A percentile compares a stretch with the other conserved stretches of the same genome.
Conservation (phyloP, 2,888 invertebrate species). For the Psococerastis gibbosa region DNA sequence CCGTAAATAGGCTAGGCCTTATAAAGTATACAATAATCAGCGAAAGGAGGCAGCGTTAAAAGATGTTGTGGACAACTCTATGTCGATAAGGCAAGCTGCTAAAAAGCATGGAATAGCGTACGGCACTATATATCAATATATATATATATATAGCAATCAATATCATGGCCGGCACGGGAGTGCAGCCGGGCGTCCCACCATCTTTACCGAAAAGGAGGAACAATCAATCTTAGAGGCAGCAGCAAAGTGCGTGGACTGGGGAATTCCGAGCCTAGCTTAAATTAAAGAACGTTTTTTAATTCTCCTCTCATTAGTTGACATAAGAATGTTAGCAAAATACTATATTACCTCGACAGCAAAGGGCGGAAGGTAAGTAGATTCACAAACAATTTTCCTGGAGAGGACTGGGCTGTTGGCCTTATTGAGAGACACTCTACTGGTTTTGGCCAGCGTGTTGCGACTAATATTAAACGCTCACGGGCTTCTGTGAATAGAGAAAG, state of each 20-base stretch:
- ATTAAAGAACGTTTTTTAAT: too few relatives aligned
- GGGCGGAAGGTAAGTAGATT: background rate
- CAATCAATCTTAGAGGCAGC: background rate
- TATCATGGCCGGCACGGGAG: background rate
- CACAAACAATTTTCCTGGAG: background rate
- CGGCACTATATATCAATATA: too few relatives aligned
- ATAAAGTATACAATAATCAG: too few relatives aligned
- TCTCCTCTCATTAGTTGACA: too few relatives aligned
- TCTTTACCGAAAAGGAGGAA: background rate
- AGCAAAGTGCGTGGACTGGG: background rate
- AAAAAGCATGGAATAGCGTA: too few relatives aligned
- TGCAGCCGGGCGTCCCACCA: background rate
- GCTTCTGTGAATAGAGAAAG: background rate
- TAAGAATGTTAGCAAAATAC: too few relatives aligned
- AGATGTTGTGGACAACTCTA: too few relatives aligned
- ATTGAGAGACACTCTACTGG: background rate
- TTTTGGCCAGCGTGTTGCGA: background rate
- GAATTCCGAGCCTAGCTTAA: too few relatives aligned
- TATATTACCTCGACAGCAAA: background rate
- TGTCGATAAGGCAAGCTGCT: too few relatives aligned
- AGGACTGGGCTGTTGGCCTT: background rate
- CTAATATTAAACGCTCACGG: background rate
- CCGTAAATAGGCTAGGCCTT: too few relatives aligned
- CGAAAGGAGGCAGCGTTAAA: too few relatives aligned
- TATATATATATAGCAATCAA: too few relatives aligned